Conservation (phyloP, 2,113 vertebrate species). For the Pandion haliaetus region DNA sequence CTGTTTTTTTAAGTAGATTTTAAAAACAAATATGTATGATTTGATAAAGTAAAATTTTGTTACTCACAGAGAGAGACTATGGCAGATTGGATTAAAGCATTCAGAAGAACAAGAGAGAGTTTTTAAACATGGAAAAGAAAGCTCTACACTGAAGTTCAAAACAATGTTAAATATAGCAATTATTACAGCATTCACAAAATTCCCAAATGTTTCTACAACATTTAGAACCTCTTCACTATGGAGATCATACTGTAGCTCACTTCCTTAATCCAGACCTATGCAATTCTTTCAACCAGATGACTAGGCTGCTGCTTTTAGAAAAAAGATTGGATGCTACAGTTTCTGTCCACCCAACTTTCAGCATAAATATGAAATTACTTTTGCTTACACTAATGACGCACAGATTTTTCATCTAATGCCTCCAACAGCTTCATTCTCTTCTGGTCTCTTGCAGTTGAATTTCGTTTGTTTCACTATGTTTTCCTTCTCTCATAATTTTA, state of each 20-base stretch:
- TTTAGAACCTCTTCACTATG: background rate
- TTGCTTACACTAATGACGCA: background rate
- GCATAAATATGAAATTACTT: background rate
- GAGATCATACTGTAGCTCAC: background rate
- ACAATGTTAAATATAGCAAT: background rate
- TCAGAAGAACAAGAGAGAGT: slow-evolving; percentile 52
- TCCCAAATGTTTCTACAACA: background rate
- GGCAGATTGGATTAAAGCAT: slow-evolving; percentile 58
- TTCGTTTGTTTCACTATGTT: background rate
- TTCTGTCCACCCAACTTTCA: background rate
- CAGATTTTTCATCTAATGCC: background rate
- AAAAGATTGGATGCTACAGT: background rate
- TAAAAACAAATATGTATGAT: background rate
- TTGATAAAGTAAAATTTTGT: slow-evolving; percentile 25
- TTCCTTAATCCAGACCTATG: background rate
- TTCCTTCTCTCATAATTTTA: background rate
- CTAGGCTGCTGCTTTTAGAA: background rate
- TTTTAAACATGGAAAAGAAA: slow-evolving; percentile 43
- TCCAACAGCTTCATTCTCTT: background rate
- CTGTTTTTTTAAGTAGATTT: background rate
- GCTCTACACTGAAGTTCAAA: background rate
- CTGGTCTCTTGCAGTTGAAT: background rate
- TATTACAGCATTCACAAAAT: background rate
- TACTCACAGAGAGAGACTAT: slow-evolving; percentile 79
- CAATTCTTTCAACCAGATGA: background rate